Percentiles rank a stretch among this genome's conserved stretches.
These are phyloP conservation scores for Alitta virens DNA, from an alignment of 2,888 invertebrate genomes.

Conservation along the genomic window DNA sequence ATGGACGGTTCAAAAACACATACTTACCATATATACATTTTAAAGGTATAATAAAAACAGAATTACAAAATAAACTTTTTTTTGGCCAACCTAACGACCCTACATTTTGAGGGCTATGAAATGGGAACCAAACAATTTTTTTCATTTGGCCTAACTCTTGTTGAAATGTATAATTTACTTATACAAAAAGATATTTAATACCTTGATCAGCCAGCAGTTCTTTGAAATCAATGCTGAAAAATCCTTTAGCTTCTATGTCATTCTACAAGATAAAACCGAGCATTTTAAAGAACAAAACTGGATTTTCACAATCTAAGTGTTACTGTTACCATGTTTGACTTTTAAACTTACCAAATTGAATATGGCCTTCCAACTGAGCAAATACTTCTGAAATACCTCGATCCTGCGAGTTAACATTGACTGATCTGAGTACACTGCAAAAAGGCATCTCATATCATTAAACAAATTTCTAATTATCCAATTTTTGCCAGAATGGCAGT, in stretches of 20 bases:
- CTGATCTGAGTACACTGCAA: slow-evolving; percentile 59
- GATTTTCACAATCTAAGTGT: not conserved
- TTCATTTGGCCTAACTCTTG: too few relatives aligned
- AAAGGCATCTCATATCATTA: slow-evolving; percentile 6
- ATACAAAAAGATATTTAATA: too few relatives aligned
- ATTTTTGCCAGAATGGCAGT: too few relatives aligned
- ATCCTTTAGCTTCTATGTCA: slow-evolving; percentile 49
- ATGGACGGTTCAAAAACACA: too few relatives aligned
- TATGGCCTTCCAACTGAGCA: slow-evolving; percentile 57
- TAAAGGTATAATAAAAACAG: too few relatives aligned
- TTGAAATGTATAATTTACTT: too few relatives aligned
- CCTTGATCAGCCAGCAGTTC: slow-evolving; percentile 42
- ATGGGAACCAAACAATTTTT: too few relatives aligned
- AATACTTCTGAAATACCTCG: slow-evolving; percentile 63
- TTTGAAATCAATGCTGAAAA: slow-evolving; percentile 46
- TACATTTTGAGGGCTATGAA: too few relatives aligned
- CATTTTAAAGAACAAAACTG: not conserved
- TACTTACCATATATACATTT: too few relatives aligned
- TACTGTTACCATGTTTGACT: not conserved
- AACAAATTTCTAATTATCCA: not conserved
- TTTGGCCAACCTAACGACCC: too few relatives aligned
- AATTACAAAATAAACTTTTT: too few relatives aligned
- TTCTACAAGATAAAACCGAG: slow-evolving; percentile 29
- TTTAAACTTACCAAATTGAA: slow-evolving; percentile 38
- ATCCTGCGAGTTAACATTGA: slow-evolving; percentile 61